Conservation (phyloP, 2,797 vertebrate genomes). For the Protonibea diacanthus region DNA sequence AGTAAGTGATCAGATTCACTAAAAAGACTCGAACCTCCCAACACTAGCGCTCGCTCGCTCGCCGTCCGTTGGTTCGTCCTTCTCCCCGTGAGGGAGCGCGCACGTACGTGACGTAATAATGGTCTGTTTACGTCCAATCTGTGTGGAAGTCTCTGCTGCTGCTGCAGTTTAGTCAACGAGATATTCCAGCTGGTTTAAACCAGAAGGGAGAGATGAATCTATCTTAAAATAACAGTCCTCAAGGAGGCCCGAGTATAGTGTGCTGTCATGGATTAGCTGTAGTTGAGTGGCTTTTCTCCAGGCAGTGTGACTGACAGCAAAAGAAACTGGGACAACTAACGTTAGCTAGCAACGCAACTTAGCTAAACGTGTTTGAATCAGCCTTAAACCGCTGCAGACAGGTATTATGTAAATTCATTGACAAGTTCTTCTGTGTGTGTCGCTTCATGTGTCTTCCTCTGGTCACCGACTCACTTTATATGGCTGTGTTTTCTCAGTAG, state of each 20-base stretch:
- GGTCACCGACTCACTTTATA: slow-evolving; percentile 47
- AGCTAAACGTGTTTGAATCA: slow-evolving; percentile 67
- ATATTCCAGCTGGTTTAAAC: slow-evolving; percentile 17
- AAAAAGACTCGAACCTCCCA: too few relatives aligned
- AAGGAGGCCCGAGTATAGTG: slow-evolving; percentile 5
- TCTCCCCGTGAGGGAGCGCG: slow-evolving; percentile 21
- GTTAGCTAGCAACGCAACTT: slow-evolving; percentile 74
- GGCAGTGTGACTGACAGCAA: slow-evolving; percentile 62
- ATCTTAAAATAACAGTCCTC: slow-evolving; percentile 17
- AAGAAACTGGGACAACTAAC: slow-evolving; percentile 58
- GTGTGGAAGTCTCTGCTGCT: slow-evolving; percentile 33
- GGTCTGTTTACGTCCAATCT: slow-evolving; percentile 73
- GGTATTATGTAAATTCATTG: slow-evolving; percentile 65
- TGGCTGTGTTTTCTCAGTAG: slow-evolving; percentile 59
- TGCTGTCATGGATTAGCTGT: slow-evolving; percentile 68
- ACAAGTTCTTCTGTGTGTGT: slow-evolving; percentile 69
- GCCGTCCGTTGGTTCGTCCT: too few relatives aligned
- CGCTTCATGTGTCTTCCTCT: slow-evolving; percentile 63
- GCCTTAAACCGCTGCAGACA: slow-evolving; percentile 67
- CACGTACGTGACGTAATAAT: slow-evolving; percentile 55
- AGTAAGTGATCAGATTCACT: too few relatives aligned
- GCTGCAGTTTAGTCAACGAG: slow-evolving; percentile 59
- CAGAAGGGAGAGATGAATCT: slow-evolving; percentile 37
- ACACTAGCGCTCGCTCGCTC: too few relatives aligned
- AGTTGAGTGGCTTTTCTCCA: slow-evolving; percentile 47